Evolutionary conservation across 2,888 invertebrate genomes (phyloP), one percentile per base, ranked within the genome.

Genomic region (Drosophila paucipuncta): DNA sequence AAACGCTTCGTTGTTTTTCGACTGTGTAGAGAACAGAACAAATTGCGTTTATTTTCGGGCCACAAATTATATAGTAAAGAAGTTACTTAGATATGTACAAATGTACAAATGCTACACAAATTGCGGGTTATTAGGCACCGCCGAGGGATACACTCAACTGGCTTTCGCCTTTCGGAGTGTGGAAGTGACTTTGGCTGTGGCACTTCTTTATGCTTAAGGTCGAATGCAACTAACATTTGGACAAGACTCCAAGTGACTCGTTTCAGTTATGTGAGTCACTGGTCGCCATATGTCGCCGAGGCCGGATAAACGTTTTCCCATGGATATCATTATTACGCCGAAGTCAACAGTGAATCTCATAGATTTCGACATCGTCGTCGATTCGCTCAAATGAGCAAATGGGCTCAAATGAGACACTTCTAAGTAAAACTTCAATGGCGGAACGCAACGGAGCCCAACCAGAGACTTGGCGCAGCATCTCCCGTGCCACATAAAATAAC

Each of bases 91-190:
- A 82, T 68, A 71, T 67, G 64, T 62, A 41, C n/a, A 58, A 30
- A 41, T 54, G 62, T 65, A 83, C 60, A 47, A 47, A 77, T 72
- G 83, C 71, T 59, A 58, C 39, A 50, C 60, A 89, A 92, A 92
- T 92, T 92, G 79, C 57, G 84, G 91, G 92, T 90, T 91, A 81
- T 77, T 63, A 68, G 65, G 65, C 69, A 57, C 73, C 37, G 83
- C 73, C 41, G 83, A 83, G 91, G 92, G 91, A 90, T 78, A 91
- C 90, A 92, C 82, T 92, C 89, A 92, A 79, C 64, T 91, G 92
- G 80, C 68, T 82, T 61, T 43, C 31, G n/a, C 4, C 25, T 50
- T 50, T 52, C 49, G 43, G 37, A 25, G 33, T 31, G 68, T 61
- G 11, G 49, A 49, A 11, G n/a, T 18, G 25, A 25, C 47, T 47